A percentile compares a stretch with the other conserved stretches of the same genome.
Conservation (phyloP, 2,113 vertebrate species). For the Stictonetta naevosa region DNA sequence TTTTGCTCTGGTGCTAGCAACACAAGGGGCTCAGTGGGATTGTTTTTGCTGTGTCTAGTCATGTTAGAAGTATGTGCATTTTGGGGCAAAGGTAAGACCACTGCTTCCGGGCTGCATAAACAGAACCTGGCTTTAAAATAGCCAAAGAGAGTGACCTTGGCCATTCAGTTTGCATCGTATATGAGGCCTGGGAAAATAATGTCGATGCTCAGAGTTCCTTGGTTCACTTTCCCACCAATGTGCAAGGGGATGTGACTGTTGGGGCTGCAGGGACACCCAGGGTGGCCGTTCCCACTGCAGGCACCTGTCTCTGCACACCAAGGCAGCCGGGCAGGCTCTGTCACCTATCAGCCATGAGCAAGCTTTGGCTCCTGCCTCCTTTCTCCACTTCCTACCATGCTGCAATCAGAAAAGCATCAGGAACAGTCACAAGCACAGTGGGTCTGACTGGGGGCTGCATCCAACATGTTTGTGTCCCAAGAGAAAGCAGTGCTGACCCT, state of each 20-base stretch:
- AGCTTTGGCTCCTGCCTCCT: not conserved
- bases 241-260: not conserved
- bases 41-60: not conserved
- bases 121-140: not conserved
- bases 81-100: not conserved
- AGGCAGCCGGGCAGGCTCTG: not conserved
- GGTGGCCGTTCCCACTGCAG: fast-evolving
- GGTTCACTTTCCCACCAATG: not conserved
- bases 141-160: fast-evolving
- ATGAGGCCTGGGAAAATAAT: not conserved
- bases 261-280: not conserved
- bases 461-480: fast-evolving
- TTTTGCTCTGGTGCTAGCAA: not conserved
- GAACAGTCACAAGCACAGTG: not conserved
- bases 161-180: not conserved
- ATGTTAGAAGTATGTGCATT: not conserved
- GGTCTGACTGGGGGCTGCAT: fast-evolving
- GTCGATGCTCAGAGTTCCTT: not conserved
- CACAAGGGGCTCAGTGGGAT: not conserved
- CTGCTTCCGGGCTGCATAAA: not conserved
- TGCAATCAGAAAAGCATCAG: not conserved
- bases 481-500: fast-evolving
- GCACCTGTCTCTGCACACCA: fast-evolving
- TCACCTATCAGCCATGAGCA: not conserved
- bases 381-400: not conserved